phyloP scores from a whole-genome alignment of 2,888 invertebrate genomes.

The Sarcophaga caerulescens region DNA sequence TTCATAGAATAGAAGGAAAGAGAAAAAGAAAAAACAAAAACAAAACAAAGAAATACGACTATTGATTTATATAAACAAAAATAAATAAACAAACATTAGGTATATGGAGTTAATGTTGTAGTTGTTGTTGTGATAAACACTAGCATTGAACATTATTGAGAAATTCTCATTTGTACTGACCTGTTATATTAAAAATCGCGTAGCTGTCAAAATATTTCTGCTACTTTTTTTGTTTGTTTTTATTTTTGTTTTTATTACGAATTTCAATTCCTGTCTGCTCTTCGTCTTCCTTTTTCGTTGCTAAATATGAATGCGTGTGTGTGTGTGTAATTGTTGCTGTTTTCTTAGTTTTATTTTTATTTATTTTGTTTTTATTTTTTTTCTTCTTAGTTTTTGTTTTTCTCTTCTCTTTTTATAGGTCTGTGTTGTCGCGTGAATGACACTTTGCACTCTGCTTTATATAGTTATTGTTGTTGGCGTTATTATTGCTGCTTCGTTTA shows the following conservation, averaged over 20 bases:
- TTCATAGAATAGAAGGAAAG: neutral
- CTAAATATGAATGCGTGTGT: neutral
- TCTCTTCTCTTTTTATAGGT: slow-evolving; percentile 44
- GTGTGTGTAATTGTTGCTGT: neutral
- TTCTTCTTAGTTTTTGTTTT: slow-evolving; percentile 28
- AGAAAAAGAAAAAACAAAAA: neutral
- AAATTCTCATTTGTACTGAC: slow-evolving; percentile 60
- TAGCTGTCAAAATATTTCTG: neutral
- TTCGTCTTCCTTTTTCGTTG: slow-evolving; percentile 38
- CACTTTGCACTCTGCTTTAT: slow-evolving; percentile 61
- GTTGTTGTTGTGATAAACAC: neutral
- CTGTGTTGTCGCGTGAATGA: slow-evolving; percentile 67
- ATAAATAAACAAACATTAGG: neutral
- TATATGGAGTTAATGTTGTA: neutral
- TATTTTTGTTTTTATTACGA: slow-evolving; percentile 17
- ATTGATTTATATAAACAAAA: neutral
- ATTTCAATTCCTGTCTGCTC: slow-evolving; percentile 43
- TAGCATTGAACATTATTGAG: slow-evolving; percentile 28
- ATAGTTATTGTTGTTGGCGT: slow-evolving; percentile 20
- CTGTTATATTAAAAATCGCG: slow-evolving; percentile 53
- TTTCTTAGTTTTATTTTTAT: slow-evolving; percentile 8
- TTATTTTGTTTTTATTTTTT: slow-evolving; percentile 24
- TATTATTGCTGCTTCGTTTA: slow-evolving; percentile 13
- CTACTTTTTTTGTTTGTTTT: slow-evolving; percentile 25
- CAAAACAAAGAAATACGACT: neutral